These are phyloP conservation scores for Semicossyphus pulcher DNA, from an alignment of 2,113 vertebrate genomes.

Conservation along the genomic window DNA sequence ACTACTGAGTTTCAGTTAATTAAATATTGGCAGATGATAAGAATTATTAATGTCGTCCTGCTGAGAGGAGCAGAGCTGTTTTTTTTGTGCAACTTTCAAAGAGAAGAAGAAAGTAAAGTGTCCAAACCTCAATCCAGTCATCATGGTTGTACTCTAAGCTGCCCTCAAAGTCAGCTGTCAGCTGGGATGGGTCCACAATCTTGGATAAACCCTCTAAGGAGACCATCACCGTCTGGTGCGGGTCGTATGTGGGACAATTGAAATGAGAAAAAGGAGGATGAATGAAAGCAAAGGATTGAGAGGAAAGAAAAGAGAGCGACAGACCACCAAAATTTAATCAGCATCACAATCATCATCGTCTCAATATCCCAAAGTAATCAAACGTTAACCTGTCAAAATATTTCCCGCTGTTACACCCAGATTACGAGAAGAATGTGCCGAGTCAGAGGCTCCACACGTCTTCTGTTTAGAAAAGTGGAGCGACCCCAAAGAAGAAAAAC, in stretches of 20 bases:
- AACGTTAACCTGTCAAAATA: slow-evolving; percentile 35
- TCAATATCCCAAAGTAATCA: slow-evolving; percentile 1
- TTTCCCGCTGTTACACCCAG: slow-evolving; percentile 39
- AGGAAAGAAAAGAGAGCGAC: background rate
- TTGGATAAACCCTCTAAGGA: slow-evolving; percentile 98
- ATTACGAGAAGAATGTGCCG: slow-evolving; percentile 52
- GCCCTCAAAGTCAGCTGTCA: slow-evolving; percentile 97
- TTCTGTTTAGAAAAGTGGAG: slow-evolving; percentile 49
- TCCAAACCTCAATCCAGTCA: slow-evolving; percentile 96
- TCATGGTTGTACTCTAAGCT: slow-evolving; percentile 98
- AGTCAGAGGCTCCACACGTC: slow-evolving; percentile 22
- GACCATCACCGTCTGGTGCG: slow-evolving; percentile 94
- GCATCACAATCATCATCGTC: slow-evolving; percentile 8
- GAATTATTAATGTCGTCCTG: background rate
- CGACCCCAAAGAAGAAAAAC: slow-evolving; percentile 29
- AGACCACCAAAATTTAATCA: background rate
- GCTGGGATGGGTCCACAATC: slow-evolving; percentile 97
- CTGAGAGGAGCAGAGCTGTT: background rate
- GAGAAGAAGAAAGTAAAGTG: slow-evolving; percentile 44
- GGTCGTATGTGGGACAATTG: slow-evolving; percentile 14
- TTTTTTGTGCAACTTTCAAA: no score
- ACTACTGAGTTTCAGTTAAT: background rate
- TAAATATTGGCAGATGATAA: background rate
- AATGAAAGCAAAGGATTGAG: background rate
- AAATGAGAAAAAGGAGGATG: background rate